Evolutionary conservation across 2,888 invertebrate genomes (phyloP).

Genomic region (Athalia rosae): DNA sequence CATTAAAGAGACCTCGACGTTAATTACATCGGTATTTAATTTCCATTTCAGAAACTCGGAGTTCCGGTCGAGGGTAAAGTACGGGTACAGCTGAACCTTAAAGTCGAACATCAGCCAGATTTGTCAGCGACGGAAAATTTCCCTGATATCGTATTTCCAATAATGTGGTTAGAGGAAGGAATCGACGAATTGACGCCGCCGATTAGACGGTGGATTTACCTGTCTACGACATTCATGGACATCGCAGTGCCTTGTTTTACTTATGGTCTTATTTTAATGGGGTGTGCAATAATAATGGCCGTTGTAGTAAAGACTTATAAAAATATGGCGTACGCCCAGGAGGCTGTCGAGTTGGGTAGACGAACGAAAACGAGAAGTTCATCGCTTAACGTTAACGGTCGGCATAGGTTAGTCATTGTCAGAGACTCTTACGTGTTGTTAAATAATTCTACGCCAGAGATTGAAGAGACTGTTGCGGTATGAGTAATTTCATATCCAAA

Average conservation of each 20-base stretch:
- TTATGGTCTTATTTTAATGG: conserved; percentile 83
- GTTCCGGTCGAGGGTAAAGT: conserved; percentile 89
- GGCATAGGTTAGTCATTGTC: conserved; percentile 77
- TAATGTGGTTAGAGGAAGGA: conserved; percentile 94
- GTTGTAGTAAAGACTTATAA: conserved; percentile 86
- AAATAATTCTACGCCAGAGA: conserved; percentile 60
- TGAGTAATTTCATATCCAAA: conserved; percentile 31
- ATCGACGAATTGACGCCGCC: conserved; percentile 85
- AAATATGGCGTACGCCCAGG: conserved; percentile 82
- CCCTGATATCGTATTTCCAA: conserved; percentile 87
- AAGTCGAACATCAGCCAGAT: conserved; percentile 84
- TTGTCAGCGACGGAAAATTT: conserved; percentile 85
- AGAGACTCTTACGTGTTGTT: conserved; percentile 78
- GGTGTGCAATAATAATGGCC: conserved; percentile 79
- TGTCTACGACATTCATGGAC: conserved; percentile 87
- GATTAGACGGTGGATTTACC: conserved; percentile 87
- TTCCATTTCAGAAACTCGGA: conserved; percentile 83
- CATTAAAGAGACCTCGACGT: no score
- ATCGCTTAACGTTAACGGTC: conserved; percentile 77
- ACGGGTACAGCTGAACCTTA: conserved; percentile 87
- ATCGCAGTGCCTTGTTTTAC: conserved; percentile 81
- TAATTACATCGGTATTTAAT: background rate
- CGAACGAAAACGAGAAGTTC: conserved; percentile 82
- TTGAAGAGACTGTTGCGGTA: conserved; percentile 49
- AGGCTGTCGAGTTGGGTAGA: conserved; percentile 86